Conservation (phyloP, 2,888 invertebrate species). For the Calephelis perditalis region DNA sequence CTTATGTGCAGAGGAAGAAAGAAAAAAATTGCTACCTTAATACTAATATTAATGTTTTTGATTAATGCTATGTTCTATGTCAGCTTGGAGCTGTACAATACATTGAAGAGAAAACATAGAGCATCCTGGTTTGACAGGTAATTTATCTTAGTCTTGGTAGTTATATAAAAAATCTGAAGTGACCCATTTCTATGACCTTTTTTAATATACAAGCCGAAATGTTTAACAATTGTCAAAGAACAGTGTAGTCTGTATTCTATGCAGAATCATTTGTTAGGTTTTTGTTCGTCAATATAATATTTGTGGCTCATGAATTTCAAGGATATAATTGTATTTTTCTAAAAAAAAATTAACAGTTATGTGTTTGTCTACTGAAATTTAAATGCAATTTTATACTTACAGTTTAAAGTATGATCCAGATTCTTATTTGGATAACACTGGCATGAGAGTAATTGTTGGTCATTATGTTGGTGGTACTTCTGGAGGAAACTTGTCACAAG, state of each 20-base stretch:
- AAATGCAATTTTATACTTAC: constrained; percentile 18
- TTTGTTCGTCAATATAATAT: too few relatives aligned
- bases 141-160: constrained; percentile 1
- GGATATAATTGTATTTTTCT: too few relatives aligned
- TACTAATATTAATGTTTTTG: constrained; percentile 52
- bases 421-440: constrained; percentile 84
- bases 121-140: constrained; percentile 59
- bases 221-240: too few relatives aligned
- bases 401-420: constrained; percentile 80
- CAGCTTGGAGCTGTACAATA: constrained; percentile 58
- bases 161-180: too few relatives aligned
- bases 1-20: constrained; percentile 61
- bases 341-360: too few relatives aligned
- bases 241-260: too few relatives aligned
- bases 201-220: too few relatives aligned
- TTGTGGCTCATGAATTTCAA: too few relatives aligned
- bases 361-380: too few relatives aligned
- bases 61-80: constrained; percentile 65
- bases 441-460: constrained; percentile 91
- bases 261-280: too few relatives aligned
- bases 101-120: constrained; percentile 47
- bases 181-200: too few relatives aligned
- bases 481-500: constrained; percentile 88
- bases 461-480: constrained; percentile 91
- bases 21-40: constrained; percentile 54